These are phyloP conservation scores for Zeus faber DNA, from an alignment of 2,113 vertebrate genomes.

Conservation along the genomic window DNA sequence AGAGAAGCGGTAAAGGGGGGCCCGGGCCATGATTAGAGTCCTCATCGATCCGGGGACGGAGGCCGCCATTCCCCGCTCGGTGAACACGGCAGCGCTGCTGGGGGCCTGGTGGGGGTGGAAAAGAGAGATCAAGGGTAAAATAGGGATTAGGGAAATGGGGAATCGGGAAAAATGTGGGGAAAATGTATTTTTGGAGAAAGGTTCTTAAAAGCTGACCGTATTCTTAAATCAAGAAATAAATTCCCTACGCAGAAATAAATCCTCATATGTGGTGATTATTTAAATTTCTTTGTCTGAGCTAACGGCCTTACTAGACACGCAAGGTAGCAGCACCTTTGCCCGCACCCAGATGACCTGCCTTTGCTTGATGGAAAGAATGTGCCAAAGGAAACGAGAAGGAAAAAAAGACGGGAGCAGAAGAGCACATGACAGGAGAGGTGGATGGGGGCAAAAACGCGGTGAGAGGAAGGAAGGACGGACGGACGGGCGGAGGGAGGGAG, in stretches of 20 bases:
- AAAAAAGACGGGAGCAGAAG: neutral
- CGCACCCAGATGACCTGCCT: neutral
- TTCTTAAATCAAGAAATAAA: neutral
- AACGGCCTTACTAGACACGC: no score
- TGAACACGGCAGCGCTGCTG: conserved; percentile 38
- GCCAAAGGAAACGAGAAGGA: neutral
- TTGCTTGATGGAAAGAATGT: neutral
- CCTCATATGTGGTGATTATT: neutral
- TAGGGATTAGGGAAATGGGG: conserved; percentile 17
- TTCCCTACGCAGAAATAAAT: neutral
- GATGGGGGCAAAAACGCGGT: neutral
- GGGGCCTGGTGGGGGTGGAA: conserved; percentile 10
- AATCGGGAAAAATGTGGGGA: conserved; percentile 30
- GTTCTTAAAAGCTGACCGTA: neutral
- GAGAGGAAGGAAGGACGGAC: neutral
- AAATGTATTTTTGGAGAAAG: neutral
- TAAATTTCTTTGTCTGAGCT: neutral
- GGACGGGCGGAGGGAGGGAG: neutral
- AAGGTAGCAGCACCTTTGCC: neutral
- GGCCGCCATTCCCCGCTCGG: conserved; percentile 64
- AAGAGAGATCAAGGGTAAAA: conserved; percentile 6
- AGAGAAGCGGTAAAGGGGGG: no score
- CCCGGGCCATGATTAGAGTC: conserved; percentile 53
- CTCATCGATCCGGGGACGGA: conserved; percentile 68
- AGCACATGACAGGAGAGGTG: neutral